A percentile compares a stretch with the other conserved stretches of the same genome.
phyloP scores from a whole-genome alignment of 2,113 vertebrate species.

The Oncorhynchus keta region DNA sequence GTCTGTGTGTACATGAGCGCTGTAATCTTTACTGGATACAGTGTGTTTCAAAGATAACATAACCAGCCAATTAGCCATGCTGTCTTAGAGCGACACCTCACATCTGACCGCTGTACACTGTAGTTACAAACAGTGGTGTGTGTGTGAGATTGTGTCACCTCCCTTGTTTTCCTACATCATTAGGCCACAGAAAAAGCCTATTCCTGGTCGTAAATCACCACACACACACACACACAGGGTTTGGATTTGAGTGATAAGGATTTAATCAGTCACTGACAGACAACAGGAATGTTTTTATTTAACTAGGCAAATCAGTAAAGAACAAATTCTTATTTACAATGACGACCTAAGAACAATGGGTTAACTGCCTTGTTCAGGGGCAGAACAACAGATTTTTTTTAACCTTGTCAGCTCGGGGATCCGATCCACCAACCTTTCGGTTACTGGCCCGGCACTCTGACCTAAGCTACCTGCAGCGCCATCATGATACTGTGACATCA shows the following conservation, averaged over 20 bases:
- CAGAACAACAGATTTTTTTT: too few species aligned
- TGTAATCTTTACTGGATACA: slow-evolving; percentile 63
- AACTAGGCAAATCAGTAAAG: too few species aligned
- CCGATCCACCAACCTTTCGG: too few species aligned
- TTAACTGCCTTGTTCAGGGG: too few species aligned
- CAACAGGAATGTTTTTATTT: slow-evolving; percentile 29
- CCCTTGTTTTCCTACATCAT: slow-evolving; percentile 69
- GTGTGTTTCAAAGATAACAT: slow-evolving; percentile 71
- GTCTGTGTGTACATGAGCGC: slow-evolving; percentile 26
- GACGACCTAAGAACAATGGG: too few species aligned
- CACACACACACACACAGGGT: slow-evolving; percentile 44
- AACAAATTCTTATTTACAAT: too few species aligned
- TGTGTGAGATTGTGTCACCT: slow-evolving; percentile 60
- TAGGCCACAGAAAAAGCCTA: slow-evolving; percentile 66
- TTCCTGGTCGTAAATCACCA: slow-evolving; percentile 65
- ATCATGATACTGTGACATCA: slow-evolving; percentile 47
- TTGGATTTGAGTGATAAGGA: slow-evolving; percentile 54
- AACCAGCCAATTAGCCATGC: slow-evolving; percentile 63
- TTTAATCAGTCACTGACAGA: slow-evolving; percentile 67
- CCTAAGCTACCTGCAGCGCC: too few species aligned
- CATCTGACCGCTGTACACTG: slow-evolving; percentile 56
- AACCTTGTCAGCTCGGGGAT: too few species aligned
- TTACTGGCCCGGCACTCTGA: too few species aligned
- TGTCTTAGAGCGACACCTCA: slow-evolving; percentile 57
- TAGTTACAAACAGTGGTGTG: slow-evolving; percentile 18